Evolutionary conservation across 2,797 vertebrate genomes (phyloP).

Genomic region (Peromyscus melanophrys): DNA sequence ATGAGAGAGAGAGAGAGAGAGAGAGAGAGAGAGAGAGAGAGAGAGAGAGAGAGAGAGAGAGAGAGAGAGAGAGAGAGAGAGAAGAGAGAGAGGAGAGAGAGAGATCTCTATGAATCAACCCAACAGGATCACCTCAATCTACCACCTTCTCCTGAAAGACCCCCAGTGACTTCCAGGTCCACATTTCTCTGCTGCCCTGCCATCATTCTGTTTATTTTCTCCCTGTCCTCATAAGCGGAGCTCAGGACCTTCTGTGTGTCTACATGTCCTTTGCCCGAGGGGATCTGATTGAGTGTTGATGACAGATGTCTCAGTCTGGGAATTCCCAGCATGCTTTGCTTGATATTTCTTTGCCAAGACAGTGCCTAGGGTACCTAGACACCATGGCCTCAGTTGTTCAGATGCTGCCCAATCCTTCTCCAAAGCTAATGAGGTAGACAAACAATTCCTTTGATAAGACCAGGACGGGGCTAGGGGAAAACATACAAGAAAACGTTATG

Average conservation of each 20-base stretch:
- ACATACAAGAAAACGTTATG: conserved; percentile 39
- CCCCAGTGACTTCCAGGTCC: neutral
- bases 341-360: conserved; percentile 60
- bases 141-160: neutral
- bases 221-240: conserved; percentile 67
- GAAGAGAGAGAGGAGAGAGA: neutral
- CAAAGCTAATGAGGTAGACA: conserved; percentile 4
- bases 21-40: neutral
- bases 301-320: conserved; percentile 85
- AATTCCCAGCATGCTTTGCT: conserved; percentile 81
- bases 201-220: conserved; percentile 58
- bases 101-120: conserved; percentile 43
- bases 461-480: neutral
- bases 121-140: conserved; percentile 8
- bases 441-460: conserved; percentile 54
- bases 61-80: too few relatives aligned
- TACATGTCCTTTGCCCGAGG: conserved; percentile 77
- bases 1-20: neutral
- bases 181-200: neutral
- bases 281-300: conserved; percentile 72
- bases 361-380: conserved; percentile 59
- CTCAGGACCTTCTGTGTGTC: conserved; percentile 60
- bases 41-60: neutral
- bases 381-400: conserved; percentile 54
- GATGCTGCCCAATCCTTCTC: neutral